Conservation (phyloP, 30 jellyfish, hydroid and myxozoan genomes). For the Hydractinia echinata region DNA sequence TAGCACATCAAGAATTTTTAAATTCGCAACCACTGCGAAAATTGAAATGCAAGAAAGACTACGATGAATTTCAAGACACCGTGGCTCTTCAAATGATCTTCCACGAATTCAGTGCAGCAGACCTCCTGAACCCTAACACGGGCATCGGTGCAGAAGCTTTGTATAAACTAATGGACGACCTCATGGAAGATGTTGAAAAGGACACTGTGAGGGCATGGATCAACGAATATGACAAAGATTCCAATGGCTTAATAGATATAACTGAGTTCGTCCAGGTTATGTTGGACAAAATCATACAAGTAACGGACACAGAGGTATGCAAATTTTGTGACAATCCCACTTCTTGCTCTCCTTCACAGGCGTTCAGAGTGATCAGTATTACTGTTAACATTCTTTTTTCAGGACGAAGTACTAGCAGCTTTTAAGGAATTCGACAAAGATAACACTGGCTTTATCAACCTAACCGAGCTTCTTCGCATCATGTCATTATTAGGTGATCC, state of each 20-base stretch:
- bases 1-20: too few relatives aligned
- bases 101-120: neutral
- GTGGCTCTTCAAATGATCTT: too few relatives aligned
- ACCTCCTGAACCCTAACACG: neutral
- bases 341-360: too few relatives aligned
- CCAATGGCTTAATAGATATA: neutral
- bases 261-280: neutral
- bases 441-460: neutral
- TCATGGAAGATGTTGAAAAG: neutral
- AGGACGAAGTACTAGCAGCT: neutral
- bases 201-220: neutral
- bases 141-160: neutral
- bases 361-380: too few relatives aligned
- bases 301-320: neutral
- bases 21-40: too few relatives aligned
- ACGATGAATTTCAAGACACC: too few relatives aligned
- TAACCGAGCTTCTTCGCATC: neutral
- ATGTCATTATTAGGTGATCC: slow-evolving; percentile 7
- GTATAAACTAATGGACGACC: neutral
- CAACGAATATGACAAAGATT: neutral
- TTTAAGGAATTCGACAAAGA: neutral
- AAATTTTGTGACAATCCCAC: too few relatives aligned
- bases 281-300: neutral
- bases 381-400: too few relatives aligned
- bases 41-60: too few relatives aligned